Conservation (phyloP, 2,888 invertebrate species). For the Punctoribates punctum region DNA sequence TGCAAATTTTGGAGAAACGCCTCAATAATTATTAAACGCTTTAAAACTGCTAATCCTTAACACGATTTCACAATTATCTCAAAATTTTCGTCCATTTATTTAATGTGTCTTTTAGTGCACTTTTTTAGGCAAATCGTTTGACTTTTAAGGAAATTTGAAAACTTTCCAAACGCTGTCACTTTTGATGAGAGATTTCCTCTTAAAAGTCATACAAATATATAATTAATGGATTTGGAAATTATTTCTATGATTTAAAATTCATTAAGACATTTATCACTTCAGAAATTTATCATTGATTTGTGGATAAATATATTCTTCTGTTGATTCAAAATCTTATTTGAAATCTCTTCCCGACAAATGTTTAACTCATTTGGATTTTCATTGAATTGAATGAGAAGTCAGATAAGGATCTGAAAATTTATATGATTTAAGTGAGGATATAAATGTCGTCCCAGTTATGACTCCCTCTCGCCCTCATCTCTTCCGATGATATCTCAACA, state of each 20-base stretch:
- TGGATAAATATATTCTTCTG: not conserved
- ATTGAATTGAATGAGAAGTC: not conserved
- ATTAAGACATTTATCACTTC: not conserved
- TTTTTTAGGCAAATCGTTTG: no score
- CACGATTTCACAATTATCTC: not conserved
- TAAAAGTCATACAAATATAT: no score
- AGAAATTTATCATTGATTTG: not conserved
- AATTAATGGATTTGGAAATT: not conserved
- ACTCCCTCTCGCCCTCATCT: not conserved
- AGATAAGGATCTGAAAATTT: not conserved
- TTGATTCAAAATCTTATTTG: not conserved
- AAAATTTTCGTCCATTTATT: not conserved
- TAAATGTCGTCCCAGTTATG: not conserved
- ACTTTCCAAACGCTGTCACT: no score
- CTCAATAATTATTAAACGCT: slow-evolving; percentile 21
- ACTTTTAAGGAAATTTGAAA: no score
- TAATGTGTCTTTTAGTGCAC: no score
- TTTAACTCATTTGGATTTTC: not conserved
- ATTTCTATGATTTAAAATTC: not conserved
- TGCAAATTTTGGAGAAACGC: slow-evolving; percentile 24
- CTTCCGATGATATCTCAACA: not conserved
- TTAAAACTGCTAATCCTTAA: slow-evolving; percentile 4
- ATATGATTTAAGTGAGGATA: not conserved
- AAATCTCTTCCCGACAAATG: not conserved
- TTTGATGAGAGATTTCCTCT: no score